Evolutionary conservation across 1,140 invertebrate species (phyloP).

Genomic region (Hyposmocoma kahamanoa): DNA sequence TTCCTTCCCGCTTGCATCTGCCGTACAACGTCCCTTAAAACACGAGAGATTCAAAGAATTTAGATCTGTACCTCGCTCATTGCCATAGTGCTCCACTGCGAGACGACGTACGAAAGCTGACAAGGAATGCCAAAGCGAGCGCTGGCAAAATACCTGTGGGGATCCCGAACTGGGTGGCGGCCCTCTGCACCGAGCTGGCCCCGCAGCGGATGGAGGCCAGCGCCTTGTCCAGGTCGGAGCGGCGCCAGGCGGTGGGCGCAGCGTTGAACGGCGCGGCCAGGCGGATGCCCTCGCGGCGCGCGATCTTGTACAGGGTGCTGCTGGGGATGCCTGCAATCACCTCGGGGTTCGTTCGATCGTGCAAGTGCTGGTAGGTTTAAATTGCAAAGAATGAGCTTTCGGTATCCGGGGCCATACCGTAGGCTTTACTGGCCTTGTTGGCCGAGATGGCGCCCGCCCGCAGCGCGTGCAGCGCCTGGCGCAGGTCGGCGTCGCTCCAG

Average conservation of each 20-base stretch:
- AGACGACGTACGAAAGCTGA: no score
- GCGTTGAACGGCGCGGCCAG: constrained; percentile 91
- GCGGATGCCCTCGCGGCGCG: constrained; percentile 89
- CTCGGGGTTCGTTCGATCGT: no score
- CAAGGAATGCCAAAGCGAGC: no score
- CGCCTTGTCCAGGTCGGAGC: constrained; percentile 87
- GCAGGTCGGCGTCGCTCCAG: constrained; percentile 90
- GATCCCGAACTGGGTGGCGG: constrained; percentile 88
- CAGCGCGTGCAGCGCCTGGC: constrained; percentile 85
- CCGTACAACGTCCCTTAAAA: constrained; percentile 89
- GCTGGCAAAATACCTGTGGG: constrained; percentile 76
- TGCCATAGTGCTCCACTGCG: no score
- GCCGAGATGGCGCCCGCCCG: constrained; percentile 89
- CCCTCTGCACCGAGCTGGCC: constrained; percentile 88
- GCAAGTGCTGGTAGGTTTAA: no score
- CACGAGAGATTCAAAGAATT: no score
- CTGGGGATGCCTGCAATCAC: constrained; percentile 85
- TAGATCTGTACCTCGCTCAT: no score
- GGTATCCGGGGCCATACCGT: constrained; percentile 69
- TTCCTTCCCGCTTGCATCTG: constrained; percentile 90
- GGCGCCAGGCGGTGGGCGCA: constrained; percentile 91
- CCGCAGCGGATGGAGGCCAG: constrained; percentile 88
- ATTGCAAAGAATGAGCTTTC: no score
- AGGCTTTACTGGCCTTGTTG: constrained; percentile 94
- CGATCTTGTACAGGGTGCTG: constrained; percentile 92